Evolutionary conservation across 2,113 vertebrate species (phyloP).

Genomic region (Larimichthys crocea): DNA sequence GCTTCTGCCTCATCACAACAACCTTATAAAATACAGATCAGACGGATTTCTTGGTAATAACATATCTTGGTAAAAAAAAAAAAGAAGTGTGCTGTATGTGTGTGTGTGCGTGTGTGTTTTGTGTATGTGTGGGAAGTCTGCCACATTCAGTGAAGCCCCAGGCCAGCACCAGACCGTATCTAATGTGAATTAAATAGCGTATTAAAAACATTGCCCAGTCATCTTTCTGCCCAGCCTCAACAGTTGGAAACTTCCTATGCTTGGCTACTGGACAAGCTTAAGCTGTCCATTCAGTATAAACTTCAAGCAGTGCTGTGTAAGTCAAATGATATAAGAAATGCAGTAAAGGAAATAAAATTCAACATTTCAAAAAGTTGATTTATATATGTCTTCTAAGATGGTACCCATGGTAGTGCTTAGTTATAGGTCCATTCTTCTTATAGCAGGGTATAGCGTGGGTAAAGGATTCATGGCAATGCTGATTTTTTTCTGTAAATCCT

Average conservation of each 20-base stretch:
- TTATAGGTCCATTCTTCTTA: not conserved
- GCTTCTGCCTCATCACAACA: slow-evolving; percentile 23
- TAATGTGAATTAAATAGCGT: slow-evolving; percentile 68
- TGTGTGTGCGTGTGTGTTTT: slow-evolving; percentile 7
- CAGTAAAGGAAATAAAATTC: not conserved
- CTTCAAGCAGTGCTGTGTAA: not conserved
- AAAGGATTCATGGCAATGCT: too few species aligned
- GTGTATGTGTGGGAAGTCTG: slow-evolving; percentile 32
- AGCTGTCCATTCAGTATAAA: slow-evolving; percentile 1
- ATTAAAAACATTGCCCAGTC: slow-evolving; percentile 60
- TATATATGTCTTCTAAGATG: not conserved
- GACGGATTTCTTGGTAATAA: slow-evolving; percentile 10
- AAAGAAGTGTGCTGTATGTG: not conserved
- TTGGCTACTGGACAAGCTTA: slow-evolving; percentile 18
- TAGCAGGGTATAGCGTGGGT: not conserved
- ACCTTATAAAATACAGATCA: slow-evolving; percentile 14
- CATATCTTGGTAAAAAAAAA: slow-evolving; percentile 4
- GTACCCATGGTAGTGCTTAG: not conserved
- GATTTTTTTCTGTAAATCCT: too few species aligned
- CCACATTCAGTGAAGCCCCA: slow-evolving; percentile 54
- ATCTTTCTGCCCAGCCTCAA: slow-evolving; percentile 48
- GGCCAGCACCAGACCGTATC: slow-evolving; percentile 61
- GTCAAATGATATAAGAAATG: not conserved
- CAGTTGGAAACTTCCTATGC: slow-evolving; percentile 53
- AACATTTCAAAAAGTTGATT: not conserved